Percentiles rank a stretch among this genome's conserved stretches.
Conservation (phyloP, 2,113 vertebrate genomes). For the Kobus ellipsiprymnus region DNA sequence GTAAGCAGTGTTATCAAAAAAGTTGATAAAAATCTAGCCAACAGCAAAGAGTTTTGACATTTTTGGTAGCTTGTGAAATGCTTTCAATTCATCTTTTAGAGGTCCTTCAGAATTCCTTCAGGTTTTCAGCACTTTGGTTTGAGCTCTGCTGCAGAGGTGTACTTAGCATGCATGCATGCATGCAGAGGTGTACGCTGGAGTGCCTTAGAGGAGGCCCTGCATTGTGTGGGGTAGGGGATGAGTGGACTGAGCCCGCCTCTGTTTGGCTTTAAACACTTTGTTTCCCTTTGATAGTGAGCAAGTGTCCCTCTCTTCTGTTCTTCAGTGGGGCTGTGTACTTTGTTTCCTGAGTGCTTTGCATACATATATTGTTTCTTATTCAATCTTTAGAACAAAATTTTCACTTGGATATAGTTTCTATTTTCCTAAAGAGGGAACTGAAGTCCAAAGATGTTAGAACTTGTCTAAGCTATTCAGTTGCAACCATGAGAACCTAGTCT, state of each 20-base stretch:
- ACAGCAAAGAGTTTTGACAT: background rate
- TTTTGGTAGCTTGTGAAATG: constrained; percentile 16
- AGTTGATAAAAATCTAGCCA: background rate
- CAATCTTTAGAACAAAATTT: background rate
- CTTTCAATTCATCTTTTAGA: constrained; percentile 14
- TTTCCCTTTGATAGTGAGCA: background rate
- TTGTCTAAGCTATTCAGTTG: constrained; percentile 1
- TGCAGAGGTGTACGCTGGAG: no score
- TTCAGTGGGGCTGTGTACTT: background rate
- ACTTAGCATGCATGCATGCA: background rate
- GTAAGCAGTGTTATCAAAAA: background rate
- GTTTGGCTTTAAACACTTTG: background rate
- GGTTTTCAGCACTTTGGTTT: background rate
- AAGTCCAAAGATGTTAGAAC: background rate
- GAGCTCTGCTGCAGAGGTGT: background rate
- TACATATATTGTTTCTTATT: background rate
- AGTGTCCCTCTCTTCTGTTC: background rate
- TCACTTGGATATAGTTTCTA: background rate
- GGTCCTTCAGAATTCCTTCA: background rate
- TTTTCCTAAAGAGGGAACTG: background rate
- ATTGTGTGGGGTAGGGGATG: background rate
- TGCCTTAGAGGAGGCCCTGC: background rate
- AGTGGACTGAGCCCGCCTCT: background rate
- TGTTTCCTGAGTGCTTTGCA: background rate
- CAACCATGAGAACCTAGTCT: background rate